Evolutionary conservation across 2,888 invertebrate genomes (phyloP).

Genomic region (Melanostoma scalare): DNA sequence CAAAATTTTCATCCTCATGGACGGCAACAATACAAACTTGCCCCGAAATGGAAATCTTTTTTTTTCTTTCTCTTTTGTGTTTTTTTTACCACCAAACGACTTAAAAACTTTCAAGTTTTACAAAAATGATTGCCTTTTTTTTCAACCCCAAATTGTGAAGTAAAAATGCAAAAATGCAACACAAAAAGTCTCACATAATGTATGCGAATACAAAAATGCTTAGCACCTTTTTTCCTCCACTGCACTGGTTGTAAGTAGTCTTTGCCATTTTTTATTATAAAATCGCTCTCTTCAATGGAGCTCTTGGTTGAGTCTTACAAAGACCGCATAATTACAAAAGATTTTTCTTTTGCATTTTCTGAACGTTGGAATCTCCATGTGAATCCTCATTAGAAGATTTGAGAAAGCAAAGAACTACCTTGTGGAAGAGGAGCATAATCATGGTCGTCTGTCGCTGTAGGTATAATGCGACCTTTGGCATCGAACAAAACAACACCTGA

Average conservation of each 20-base stretch:
- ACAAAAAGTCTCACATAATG: conserved; percentile 59
- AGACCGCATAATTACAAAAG: conserved; percentile 67
- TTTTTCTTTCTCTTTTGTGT: neutral
- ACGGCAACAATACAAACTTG: conserved; percentile 51
- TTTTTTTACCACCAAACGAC: conserved; percentile 40
- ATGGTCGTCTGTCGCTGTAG: conserved; percentile 47
- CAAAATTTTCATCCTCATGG: conserved; percentile 55
- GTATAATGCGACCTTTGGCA: conserved; percentile 56
- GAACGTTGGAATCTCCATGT: conserved; percentile 35
- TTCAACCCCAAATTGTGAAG: conserved; percentile 35
- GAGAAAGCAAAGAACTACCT: conserved; percentile 41
- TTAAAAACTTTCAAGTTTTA: conserved; percentile 61
- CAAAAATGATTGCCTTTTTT: conserved; percentile 57
- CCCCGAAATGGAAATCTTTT: conserved; percentile 40
- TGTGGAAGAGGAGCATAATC: conserved; percentile 43
- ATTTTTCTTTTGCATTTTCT: conserved; percentile 25
- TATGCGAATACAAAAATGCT: conserved; percentile 63
- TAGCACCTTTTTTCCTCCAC: conserved; percentile 40
- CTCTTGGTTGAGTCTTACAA: conserved; percentile 41
- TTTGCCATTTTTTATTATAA: neutral
- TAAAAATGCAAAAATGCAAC: conserved; percentile 70
- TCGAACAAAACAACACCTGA: conserved; percentile 30
- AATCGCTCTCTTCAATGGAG: conserved; percentile 6
- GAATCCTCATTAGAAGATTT: conserved; percentile 69
- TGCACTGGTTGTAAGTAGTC: conserved; percentile 22